Evolutionary conservation across 2,113 vertebrate genomes (phyloP).

Genomic region (Epinephelus fuscoguttatus): DNA sequence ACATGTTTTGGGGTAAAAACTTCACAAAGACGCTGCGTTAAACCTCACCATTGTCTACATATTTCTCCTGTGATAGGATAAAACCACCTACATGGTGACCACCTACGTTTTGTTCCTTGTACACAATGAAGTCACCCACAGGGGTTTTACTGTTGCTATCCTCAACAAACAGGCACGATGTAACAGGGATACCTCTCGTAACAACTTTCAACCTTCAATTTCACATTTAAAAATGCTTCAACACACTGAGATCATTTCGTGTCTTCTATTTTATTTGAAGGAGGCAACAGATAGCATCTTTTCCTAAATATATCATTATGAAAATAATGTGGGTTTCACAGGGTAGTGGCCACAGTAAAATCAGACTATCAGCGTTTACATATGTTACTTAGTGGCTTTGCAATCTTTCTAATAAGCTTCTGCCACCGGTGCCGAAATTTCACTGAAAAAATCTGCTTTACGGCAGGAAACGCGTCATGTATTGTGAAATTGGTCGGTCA

Average conservation of each 20-base stretch:
- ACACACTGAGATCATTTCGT: background rate
- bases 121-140: conserved; percentile 42
- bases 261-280: background rate
- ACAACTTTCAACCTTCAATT: background rate
- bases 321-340: too few relatives aligned
- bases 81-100: conserved; percentile 47
- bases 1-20: background rate
- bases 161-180: background rate
- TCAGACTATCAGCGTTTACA: too few relatives aligned
- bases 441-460: too few relatives aligned
- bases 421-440: too few relatives aligned
- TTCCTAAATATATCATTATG: too few relatives aligned
- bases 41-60: conserved; percentile 12
- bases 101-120: conserved; percentile 47
- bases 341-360: too few relatives aligned
- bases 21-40: background rate
- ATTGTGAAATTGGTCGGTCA: too few relatives aligned
- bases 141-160: conserved; percentile 30
- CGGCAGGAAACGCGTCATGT: too few relatives aligned
- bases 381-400: too few relatives aligned
- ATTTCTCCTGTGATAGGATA: conserved; percentile 17
- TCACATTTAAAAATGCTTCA: background rate
- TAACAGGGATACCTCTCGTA: background rate
- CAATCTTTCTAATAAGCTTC: too few relatives aligned
- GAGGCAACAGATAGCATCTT: too few relatives aligned